Evolutionary conservation across 1,140 invertebrate species (phyloP).

Genomic region (Trachelipus rathkii): DNA sequence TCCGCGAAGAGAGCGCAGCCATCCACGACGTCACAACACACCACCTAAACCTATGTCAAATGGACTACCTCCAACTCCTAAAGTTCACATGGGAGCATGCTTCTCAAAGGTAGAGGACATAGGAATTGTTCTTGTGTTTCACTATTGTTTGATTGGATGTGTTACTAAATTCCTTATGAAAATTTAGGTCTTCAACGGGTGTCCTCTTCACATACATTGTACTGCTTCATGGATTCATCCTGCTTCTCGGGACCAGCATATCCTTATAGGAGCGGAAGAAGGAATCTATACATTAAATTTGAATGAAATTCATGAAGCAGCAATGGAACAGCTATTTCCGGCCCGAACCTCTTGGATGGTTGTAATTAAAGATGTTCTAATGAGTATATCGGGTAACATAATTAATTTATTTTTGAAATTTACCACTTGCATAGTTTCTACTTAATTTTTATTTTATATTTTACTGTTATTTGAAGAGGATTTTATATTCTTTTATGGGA

Average conservation of each 20-base stretch:
- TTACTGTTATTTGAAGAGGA: no score
- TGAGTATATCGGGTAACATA: constrained; percentile 86
- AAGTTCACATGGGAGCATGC: constrained; percentile 99
- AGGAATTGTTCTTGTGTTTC: background rate
- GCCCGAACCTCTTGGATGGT: constrained; percentile 94
- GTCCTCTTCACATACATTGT: constrained; percentile 92
- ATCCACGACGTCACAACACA: constrained; percentile 52
- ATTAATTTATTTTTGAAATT: no score
- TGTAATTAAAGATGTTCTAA: constrained; percentile 95
- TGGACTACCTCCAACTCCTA: constrained; percentile 93
- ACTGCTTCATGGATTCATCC: constrained; percentile 95
- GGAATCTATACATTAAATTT: constrained; percentile 97
- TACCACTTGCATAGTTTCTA: no score
- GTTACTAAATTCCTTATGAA: constrained; percentile 14
- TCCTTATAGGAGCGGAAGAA: constrained; percentile 93
- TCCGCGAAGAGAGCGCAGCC: constrained; percentile 36
- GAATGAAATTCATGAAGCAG: constrained; percentile 94
- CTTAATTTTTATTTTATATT: no score
- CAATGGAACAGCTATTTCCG: constrained; percentile 93
- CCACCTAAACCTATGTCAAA: constrained; percentile 81
- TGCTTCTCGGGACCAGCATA: constrained; percentile 91
- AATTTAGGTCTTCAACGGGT: constrained; percentile 90
- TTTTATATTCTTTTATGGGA: no score
- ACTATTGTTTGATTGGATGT: background rate
- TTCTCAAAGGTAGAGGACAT: constrained; percentile 80